phyloP scores from a whole-genome alignment of 1,140 invertebrate genomes.

The Pectinophora gossypiella region DNA sequence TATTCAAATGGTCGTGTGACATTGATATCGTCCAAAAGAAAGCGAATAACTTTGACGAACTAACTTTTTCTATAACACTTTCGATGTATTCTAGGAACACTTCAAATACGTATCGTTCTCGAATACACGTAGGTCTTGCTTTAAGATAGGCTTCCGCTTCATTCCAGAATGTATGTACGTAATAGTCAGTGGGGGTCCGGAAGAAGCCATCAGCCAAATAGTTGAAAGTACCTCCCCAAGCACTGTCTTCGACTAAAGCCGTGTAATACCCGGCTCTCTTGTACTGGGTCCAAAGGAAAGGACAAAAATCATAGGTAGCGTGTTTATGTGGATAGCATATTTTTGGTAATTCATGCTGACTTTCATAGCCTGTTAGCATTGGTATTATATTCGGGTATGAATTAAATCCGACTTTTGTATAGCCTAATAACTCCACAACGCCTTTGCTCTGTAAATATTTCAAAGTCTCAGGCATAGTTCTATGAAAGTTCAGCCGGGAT shows the following conservation, averaged over 20 bases:
- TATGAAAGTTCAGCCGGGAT: slow-evolving; percentile 87
- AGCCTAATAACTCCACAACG: slow-evolving; percentile 83
- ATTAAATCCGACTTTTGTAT: slow-evolving; percentile 88
- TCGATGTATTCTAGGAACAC: too few relatives aligned
- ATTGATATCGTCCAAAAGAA: slow-evolving; percentile 85
- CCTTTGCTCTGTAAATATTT: slow-evolving; percentile 76
- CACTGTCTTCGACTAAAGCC: slow-evolving; percentile 83
- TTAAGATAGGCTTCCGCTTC: slow-evolving; percentile 40
- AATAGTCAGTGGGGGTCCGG: slow-evolving; percentile 86
- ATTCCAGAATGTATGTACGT: slow-evolving; percentile 82
- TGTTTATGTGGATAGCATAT: not conserved
- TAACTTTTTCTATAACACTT: too few relatives aligned
- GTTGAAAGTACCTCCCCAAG: not conserved
- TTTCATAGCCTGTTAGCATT: slow-evolving; percentile 81
- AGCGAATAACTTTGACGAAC: slow-evolving; percentile 76
- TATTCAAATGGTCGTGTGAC: slow-evolving; percentile 83
- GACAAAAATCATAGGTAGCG: slow-evolving; percentile 60
- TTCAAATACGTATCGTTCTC: slow-evolving; percentile 70
- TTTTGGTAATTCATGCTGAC: not conserved
- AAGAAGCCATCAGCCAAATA: not conserved
- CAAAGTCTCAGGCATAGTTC: slow-evolving; percentile 85
- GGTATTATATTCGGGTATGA: slow-evolving; percentile 89
- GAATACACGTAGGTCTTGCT: too few relatives aligned
- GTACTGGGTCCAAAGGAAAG: slow-evolving; percentile 85
- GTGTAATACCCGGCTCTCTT: slow-evolving; percentile 83